Base-by-base conservation (phyloP, 2,113 vertebrate genomes). In the Merops nubicus region DNA sequence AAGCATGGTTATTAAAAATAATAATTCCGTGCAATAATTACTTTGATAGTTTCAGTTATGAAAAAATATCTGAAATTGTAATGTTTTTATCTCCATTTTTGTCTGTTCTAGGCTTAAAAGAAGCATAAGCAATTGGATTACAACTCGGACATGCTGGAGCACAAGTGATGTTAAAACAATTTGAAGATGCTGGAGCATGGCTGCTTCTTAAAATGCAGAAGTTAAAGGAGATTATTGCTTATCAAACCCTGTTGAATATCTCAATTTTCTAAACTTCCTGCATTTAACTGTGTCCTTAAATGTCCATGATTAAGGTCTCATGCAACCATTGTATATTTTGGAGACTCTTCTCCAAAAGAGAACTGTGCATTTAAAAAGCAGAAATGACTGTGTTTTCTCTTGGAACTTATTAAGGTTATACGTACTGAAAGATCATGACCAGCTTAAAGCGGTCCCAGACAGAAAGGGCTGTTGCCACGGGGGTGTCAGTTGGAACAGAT, bases 391-490 rank as follows among this genome's bases (percentile, higher is more conserved):
- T 97, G 51, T 79, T 94, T 98, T 97, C 95, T 95, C 85, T 96
- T 96, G 97, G 97, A 97, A 96, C 98, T 98, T 98, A 96, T 64
- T 98, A 92, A 97, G 88, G 48, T 85, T 67, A 94, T 93, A 70
- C 59, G 69, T 70, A 63, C 89, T 88, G 96, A 96, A 97, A 96
- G 98, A 98, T 96, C 98, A 99, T 99, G 99, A 99, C 99, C 98
- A 99, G 99, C 97, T 97, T 99, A 98, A 99, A 99, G 97, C 98
- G 97, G 97, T 98, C 98, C 59, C 98, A 99, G 95, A 99, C 99
- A 40, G 99, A 99, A 97, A 98, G 98, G 98, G 97, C 98, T 16
- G 98, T 99, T 91, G 98, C 98, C 88, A 97, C 98, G 9, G 99
- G 96, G 94, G 98, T 95, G 26, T 97, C 99, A 9, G 96, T 97